Percentiles rank a stretch among this genome's conserved stretches.
These are phyloP conservation scores for Tapirus terrestris DNA, from an alignment of 2,113 vertebrate species.

Conservation along the genomic window DNA sequence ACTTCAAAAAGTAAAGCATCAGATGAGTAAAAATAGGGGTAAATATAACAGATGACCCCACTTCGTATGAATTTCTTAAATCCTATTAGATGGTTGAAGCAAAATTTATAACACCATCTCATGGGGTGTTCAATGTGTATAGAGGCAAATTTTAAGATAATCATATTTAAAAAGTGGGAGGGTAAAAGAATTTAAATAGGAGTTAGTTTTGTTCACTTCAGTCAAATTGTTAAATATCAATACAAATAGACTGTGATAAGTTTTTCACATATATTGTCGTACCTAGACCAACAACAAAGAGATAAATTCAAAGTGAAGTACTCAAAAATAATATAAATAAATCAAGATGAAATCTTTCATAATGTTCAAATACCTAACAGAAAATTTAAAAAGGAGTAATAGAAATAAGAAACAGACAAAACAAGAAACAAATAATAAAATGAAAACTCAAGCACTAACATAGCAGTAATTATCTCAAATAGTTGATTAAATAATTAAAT, in stretches of 20 bases:
- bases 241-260: background rate
- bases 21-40: background rate
- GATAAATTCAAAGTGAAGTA: background rate
- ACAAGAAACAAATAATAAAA: background rate
- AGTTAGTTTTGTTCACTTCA: background rate
- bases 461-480: background rate
- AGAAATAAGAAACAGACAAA: background rate
- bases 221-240: background rate
- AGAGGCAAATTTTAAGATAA: background rate
- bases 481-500: background rate
- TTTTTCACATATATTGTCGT: background rate
- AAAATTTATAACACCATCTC: too few species aligned
- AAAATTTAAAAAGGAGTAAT: background rate
- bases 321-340: background rate
- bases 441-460: background rate
- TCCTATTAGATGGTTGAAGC: background rate
- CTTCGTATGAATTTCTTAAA: background rate
- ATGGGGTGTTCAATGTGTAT: background rate
- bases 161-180: background rate
- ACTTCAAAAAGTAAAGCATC: background rate
- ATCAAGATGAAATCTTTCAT: background rate
- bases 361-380: background rate
- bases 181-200: background rate
- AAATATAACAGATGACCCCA: background rate
- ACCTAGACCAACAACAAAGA: background rate